These are phyloP conservation scores for Calephelis nemesis DNA, from an alignment of 1,140 invertebrate genomes.

Conservation along the genomic window DNA sequence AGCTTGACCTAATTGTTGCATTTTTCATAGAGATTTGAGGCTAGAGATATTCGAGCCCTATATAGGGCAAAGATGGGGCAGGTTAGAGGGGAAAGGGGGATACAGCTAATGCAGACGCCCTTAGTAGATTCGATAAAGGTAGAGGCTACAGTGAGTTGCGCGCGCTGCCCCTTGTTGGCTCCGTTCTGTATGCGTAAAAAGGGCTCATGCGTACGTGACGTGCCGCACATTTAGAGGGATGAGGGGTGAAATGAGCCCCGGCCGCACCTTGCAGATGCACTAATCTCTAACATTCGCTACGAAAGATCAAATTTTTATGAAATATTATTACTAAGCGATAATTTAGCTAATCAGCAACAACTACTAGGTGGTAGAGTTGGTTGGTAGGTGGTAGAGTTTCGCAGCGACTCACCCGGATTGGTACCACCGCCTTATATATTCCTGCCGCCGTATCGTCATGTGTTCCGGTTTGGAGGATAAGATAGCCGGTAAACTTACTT, in stretches of 20 bases:
- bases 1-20: conserved; percentile 36
- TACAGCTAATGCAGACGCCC: conserved; percentile 65
- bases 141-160: conserved; percentile 41
- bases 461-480: too few relatives aligned
- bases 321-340: not conserved
- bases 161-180: conserved; percentile 54
- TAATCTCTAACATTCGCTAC: conserved; percentile 41
- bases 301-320: not conserved
- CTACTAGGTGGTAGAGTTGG: too few relatives aligned
- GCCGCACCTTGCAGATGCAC: conserved; percentile 62
- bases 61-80: conserved; percentile 42
- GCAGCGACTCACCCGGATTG: too few relatives aligned
- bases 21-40: conserved; percentile 10
- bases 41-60: conserved; percentile 37
- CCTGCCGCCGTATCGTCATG: too few relatives aligned
- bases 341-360: too few relatives aligned
- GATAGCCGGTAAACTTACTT: too few relatives aligned
- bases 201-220: conserved; percentile 66
- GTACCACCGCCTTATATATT: too few relatives aligned
- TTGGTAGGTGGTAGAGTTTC: too few relatives aligned
- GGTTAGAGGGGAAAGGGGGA: conserved; percentile 33
- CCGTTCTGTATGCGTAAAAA: conserved; percentile 50
- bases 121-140: conserved; percentile 60
- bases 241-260: conserved; percentile 29
- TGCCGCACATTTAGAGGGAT: conserved; percentile 39